Percentiles rank a stretch among this genome's conserved stretches.
Evolutionary conservation across 2,888 invertebrate genomes (phyloP).

Genomic region (Apamea crenata): DNA sequence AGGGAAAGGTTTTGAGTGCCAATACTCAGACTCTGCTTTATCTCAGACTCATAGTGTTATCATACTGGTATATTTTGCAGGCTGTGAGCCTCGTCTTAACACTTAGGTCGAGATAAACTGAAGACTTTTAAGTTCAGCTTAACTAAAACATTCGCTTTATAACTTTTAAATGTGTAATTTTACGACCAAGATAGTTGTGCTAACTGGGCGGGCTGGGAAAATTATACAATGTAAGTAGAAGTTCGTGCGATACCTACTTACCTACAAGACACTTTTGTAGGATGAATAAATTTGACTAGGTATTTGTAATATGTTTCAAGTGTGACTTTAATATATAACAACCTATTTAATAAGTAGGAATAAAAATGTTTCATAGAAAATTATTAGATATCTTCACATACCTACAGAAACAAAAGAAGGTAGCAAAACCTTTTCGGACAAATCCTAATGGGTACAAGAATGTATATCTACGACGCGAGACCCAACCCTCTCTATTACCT

Average conservation of each 20-base stretch:
- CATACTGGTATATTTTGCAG: slow-evolving; percentile 52
- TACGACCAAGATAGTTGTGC: slow-evolving; percentile 38
- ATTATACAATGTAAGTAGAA: slow-evolving; percentile 9
- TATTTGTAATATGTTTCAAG: background rate
- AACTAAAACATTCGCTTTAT: slow-evolving; percentile 48
- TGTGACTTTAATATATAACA: background rate
- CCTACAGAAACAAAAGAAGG: background rate
- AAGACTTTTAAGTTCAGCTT: slow-evolving; percentile 42
- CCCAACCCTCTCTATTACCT: slow-evolving; percentile 54
- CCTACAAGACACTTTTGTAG: background rate
- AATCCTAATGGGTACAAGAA: slow-evolving; percentile 50
- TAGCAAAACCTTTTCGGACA: slow-evolving; percentile 28
- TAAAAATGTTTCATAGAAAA: background rate
- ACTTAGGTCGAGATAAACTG: slow-evolving; percentile 54
- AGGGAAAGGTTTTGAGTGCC: slow-evolving; percentile 66
- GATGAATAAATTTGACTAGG: background rate
- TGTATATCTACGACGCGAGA: slow-evolving; percentile 44
- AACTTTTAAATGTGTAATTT: slow-evolving; percentile 55
- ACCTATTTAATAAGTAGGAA: too few relatives aligned
- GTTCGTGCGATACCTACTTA: background rate
- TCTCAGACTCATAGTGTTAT: slow-evolving; percentile 57
- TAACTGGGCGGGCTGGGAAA: slow-evolving; percentile 18
- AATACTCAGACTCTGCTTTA: slow-evolving; percentile 55
- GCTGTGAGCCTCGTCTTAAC: slow-evolving; percentile 31
- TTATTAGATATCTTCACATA: background rate